Evolutionary conservation across 2,113 vertebrate genomes (phyloP), one percentile per base, ranked within the genome.

Genomic region (Nothobranchius furzeri): DNA sequence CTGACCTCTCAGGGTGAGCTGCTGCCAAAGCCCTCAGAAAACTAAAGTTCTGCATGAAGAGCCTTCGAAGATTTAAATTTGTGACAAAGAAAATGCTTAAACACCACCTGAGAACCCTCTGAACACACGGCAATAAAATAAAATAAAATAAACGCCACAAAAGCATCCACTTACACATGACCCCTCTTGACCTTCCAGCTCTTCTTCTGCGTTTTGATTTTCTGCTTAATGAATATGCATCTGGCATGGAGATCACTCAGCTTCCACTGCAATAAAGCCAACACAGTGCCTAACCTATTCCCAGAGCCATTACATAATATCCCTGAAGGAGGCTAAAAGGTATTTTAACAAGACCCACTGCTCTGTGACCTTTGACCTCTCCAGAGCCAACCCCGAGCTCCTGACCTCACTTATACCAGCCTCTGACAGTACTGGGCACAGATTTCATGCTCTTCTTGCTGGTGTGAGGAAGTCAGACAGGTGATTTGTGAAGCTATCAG

Each of bases 281-380:
- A 64, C 63, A 68, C 68, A 57, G 45, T 83, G 64, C 63, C 73
- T 67, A 67, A 82, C 81, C 68, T 88, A 85, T 83, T 91, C 87
- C 87, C 91, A 75, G 49, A 89, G 85, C 85, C 86, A 91, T 90
- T 89, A 89, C 88, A 88, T 89, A 90, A 91, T 76, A 88, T 88
- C 90, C 88, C 91, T 82, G 78, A 88, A 90, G 89, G 86, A 88
- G 85, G 83, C 82, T 90, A 91, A 93, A 91, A 92, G 85, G 85
- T 82, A 89, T 91, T 93, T 93, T 92, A 91, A 93, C 89, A 91
- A 91, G 90, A 88, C 87, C 85, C 84, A 60, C 79, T 81, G 85
- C 87, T 84, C 81, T 61, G 30, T 62, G 77, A 91, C 88, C 89
- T 84, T 78, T 90, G 77, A 90, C 89, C 87, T 79, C 78, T 85